Percentiles rank a stretch among this genome's conserved stretches.
phyloP scores from a whole-genome alignment of 2,113 vertebrate genomes.

The Ibidorhyncha struthersii region DNA sequence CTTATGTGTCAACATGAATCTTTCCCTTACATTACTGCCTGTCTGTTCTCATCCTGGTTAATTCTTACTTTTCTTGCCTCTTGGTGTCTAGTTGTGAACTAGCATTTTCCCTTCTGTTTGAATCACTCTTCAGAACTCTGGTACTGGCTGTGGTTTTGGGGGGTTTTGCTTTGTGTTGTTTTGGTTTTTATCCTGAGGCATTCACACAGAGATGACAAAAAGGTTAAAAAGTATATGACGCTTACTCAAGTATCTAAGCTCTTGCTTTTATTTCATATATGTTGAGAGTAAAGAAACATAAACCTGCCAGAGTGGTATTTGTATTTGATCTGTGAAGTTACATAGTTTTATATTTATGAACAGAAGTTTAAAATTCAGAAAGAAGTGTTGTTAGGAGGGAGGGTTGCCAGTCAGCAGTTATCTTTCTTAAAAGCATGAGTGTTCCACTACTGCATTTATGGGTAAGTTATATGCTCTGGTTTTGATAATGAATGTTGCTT shows the following conservation, averaged over 20 bases:
- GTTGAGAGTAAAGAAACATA: neutral
- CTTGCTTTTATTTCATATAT: neutral
- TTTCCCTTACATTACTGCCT: neutral
- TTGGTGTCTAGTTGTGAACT: neutral
- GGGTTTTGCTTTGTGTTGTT: neutral
- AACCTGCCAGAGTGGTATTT: neutral
- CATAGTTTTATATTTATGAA: neutral
- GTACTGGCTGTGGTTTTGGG: rapidly evolving
- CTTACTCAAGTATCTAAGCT: neutral
- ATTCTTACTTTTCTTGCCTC: neutral
- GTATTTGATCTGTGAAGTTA: neutral
- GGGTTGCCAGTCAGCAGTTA: neutral
- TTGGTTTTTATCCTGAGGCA: neutral
- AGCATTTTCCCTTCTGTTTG: neutral
- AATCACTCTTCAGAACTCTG: neutral
- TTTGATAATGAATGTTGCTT: neutral
- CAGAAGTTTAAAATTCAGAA: neutral
- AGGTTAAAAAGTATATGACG: neutral
- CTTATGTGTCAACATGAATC: neutral
- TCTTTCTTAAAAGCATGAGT: neutral
- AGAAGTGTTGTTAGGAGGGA: neutral
- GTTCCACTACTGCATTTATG: neutral
- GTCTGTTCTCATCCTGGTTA: neutral
- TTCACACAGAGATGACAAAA: neutral
- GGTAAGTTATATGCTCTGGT: neutral